phyloP scores from a whole-genome alignment of 1,140 invertebrate species.

The Mactra quadrangularis region DNA sequence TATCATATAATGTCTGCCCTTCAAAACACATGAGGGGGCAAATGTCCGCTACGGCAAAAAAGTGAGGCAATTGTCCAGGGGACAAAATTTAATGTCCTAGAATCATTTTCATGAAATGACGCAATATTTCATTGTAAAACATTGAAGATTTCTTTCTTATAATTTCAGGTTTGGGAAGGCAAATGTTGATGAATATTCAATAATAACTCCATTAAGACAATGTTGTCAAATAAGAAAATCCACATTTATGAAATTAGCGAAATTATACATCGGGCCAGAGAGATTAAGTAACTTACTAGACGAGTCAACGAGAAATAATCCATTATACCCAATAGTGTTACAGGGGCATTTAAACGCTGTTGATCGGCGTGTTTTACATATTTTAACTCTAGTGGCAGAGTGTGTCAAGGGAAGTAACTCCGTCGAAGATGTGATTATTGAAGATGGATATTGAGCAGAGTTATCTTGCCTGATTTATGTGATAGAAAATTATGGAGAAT shows the following conservation, averaged over 20 bases:
- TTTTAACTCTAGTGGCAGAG: conserved; percentile 19
- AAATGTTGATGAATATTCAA: conserved; percentile 40
- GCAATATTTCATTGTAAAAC: too few relatives aligned
- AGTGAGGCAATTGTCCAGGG: too few relatives aligned
- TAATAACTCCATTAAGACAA: conserved; percentile 30
- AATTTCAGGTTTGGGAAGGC: conserved; percentile 51
- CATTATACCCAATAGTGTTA: conserved; percentile 28
- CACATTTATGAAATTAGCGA: conserved; percentile 35
- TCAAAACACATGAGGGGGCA: too few relatives aligned
- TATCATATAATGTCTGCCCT: too few relatives aligned
- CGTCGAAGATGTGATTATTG: not conserved
- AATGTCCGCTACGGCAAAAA: too few relatives aligned
- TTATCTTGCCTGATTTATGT: too few relatives aligned
- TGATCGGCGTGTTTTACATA: conserved; percentile 23
- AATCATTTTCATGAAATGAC: too few relatives aligned
- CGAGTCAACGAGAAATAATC: conserved; percentile 19
- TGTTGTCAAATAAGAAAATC: conserved; percentile 45
- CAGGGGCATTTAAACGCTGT: conserved; percentile 13
- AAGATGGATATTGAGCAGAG: not conserved
- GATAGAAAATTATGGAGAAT: too few relatives aligned
- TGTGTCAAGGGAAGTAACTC: conserved; percentile 8
- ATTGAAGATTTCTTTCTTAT: too few relatives aligned
- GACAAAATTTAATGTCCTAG: too few relatives aligned
- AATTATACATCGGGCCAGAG: conserved; percentile 48
- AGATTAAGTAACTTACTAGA: conserved; percentile 13